Base-by-base conservation (phyloP, 2,113 vertebrate species). In the Pluvianellus socialis region DNA sequence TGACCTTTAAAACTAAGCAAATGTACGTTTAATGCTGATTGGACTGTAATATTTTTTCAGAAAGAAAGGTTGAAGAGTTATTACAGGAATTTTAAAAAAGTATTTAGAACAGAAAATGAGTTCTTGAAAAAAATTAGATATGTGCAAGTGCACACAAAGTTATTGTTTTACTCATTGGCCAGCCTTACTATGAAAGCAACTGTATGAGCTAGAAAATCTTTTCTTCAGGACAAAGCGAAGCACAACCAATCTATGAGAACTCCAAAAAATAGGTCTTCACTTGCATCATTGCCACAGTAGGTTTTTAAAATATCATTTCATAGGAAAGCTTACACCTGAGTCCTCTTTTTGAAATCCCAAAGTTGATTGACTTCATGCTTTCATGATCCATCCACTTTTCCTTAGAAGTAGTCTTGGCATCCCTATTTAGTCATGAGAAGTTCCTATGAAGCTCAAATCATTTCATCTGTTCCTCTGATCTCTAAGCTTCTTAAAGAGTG, bases 1-100 rank as follows among this genome's bases (percentile, higher is more conserved):
- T 92, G 76, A 95, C 56, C 71, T 93, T 93, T 93, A 81, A 92
- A 97, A 77, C 76, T 61, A 68, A 92, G 55, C 38, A 94, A 91
- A 79, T 86, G 24, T 62, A 13, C 55, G 27, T 91, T 89, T 73
- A 63, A 72, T 94, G 65, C 68, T 77, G 44, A 77, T 76, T 79
- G 4, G 3, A 53, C 74, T 87, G 17, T 89, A 90, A 55, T 70
- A 63, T 30, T 96, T 94, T 49, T 44, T 80, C 45, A 52, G 50
- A 80, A 81, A 74, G 72, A 87, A 91, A 87, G 62, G 47, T 38
- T 75, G 73, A 80, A 53, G 81, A 62, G 20, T 71, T 92, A 74
- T 76, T 80, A 59, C 32, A 65, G 33, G 18, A 89, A 45, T 79
- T 91, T 47, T 5, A 26, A 42, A 74, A 75, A 81, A 13, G 6